A percentile compares a stretch with the other conserved stretches of the same genome.
Conservation (phyloP, 2,113 vertebrate species). For the Bujurquina vittata region DNA sequence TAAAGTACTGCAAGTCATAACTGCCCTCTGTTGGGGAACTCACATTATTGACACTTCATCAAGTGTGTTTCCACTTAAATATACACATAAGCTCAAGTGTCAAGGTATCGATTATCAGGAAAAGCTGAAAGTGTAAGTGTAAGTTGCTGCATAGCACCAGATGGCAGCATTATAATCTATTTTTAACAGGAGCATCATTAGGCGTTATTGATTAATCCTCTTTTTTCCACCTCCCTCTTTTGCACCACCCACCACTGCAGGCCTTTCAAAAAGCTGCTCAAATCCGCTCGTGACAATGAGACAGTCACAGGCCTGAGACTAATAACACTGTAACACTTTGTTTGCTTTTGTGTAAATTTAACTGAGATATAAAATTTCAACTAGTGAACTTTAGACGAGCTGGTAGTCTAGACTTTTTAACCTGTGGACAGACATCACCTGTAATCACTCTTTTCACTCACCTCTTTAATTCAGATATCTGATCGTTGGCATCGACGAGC, state of each 20-base stretch:
- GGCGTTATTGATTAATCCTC: slow-evolving; percentile 11
- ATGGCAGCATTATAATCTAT: not conserved
- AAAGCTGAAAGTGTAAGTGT: slow-evolving; percentile 3
- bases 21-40: not conserved
- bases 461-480: slow-evolving; percentile 95
- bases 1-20: not conserved
- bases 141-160: not conserved
- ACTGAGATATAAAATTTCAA: too few relatives aligned
- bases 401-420: not conserved
- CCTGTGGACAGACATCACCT: not conserved
- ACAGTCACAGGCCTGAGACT: not conserved
- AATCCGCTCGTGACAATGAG: not conserved
- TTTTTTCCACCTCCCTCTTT: not conserved
- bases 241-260: not conserved
- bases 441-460: slow-evolving; percentile 62
- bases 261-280: slow-evolving; percentile 12
- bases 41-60: slow-evolving; percentile 10
- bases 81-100: too few relatives aligned
- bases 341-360: not conserved
- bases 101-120: slow-evolving; percentile 4
- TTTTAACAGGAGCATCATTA: slow-evolving; percentile 12
- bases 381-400: not conserved
- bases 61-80: not conserved
- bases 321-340: not conserved
- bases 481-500: slow-evolving; percentile 85